Evolutionary conservation across 2,888 invertebrate species (phyloP).

Genomic region (Dichetophora obliterata): DNA sequence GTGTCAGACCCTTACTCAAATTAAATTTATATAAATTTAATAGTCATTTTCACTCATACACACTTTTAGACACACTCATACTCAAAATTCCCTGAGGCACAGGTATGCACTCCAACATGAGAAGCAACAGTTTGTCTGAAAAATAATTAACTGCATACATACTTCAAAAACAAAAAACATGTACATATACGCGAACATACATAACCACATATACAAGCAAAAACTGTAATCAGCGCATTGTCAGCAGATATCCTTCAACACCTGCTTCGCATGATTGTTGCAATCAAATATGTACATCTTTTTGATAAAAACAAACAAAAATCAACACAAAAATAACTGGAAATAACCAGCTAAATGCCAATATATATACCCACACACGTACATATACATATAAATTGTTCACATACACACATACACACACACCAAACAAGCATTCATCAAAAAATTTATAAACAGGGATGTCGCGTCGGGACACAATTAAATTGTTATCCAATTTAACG

Average conservation of each 20-base stretch:
- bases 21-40: neutral
- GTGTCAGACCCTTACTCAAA: neutral
- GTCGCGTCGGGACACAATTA: conserved; percentile 24
- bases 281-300: neutral
- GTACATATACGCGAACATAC: no score
- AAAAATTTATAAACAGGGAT: conserved; percentile 4
- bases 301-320: neutral
- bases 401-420: neutral
- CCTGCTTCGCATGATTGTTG: neutral
- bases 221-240: neutral
- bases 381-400: neutral
- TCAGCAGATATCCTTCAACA: conserved; percentile 16
- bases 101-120: neutral
- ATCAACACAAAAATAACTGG: neutral
- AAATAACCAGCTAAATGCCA: neutral
- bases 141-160: neutral
- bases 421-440: no score
- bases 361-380: neutral
- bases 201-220: neutral
- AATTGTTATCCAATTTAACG: conserved; percentile 38
- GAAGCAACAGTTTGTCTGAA: conserved; percentile 19
- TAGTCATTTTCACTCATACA: no score
- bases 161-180: neutral
- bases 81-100: neutral
- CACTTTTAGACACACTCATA: neutral